Percentiles rank a stretch among this genome's conserved stretches.
These are phyloP conservation scores for Hesperia comma DNA, from an alignment of 2,888 invertebrate genomes.

Conservation along the genomic window DNA sequence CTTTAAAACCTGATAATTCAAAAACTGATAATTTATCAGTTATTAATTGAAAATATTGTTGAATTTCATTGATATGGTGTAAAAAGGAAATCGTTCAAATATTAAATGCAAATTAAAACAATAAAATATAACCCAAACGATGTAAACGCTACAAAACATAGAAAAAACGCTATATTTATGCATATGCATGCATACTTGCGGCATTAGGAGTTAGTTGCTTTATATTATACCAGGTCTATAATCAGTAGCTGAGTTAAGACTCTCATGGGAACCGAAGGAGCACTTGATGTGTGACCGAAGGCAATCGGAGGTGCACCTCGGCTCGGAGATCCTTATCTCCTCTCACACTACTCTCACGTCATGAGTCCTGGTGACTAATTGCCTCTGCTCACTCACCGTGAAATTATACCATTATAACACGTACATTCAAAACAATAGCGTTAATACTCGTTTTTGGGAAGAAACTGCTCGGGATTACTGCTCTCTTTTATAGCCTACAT, in stretches of 20 bases:
- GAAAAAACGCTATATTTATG: not conserved
- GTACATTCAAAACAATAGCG: slow-evolving; percentile 63
- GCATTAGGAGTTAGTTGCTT: slow-evolving; percentile 8
- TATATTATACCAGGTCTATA: slow-evolving; percentile 20
- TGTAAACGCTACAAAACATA: not conserved
- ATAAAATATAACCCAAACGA: not conserved
- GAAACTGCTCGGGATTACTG: slow-evolving; percentile 43
- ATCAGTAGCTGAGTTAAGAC: slow-evolving; percentile 23
- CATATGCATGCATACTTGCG: slow-evolving; percentile 26
- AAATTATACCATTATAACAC: slow-evolving; percentile 73
- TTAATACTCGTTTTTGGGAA: slow-evolving; percentile 10
- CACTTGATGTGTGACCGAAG: slow-evolving; percentile 45
- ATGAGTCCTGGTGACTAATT: slow-evolving; percentile 64
- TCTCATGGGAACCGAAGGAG: slow-evolving; percentile 45
- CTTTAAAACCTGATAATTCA: too few relatives aligned
- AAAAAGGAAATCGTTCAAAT: too few relatives aligned
- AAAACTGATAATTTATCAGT: too few relatives aligned
- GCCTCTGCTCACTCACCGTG: slow-evolving; percentile 66
- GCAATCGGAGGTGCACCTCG: slow-evolving; percentile 42
- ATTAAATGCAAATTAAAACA: not conserved
- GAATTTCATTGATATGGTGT: too few relatives aligned
- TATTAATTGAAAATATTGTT: too few relatives aligned
- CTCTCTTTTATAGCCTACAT: slow-evolving; percentile 50
- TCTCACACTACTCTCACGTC: slow-evolving; percentile 69
- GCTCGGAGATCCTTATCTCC: slow-evolving; percentile 57